Evolutionary conservation across 2,888 invertebrate species (phyloP).

Genomic region (Nowickia ferox): DNA sequence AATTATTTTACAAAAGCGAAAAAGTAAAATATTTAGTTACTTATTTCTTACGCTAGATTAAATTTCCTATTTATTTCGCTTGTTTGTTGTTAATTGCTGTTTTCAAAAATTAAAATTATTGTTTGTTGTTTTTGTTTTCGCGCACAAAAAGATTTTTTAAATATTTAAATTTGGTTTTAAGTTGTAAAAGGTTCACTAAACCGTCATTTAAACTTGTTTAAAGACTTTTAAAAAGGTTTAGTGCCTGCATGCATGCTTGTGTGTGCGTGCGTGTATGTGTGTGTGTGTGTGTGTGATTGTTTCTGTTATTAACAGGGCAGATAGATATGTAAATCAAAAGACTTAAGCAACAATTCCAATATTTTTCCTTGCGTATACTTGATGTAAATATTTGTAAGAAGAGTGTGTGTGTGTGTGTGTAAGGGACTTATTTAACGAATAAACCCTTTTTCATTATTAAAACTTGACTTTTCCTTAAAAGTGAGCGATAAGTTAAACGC

Average conservation of each 20-base stretch:
- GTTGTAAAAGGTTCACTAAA: slow-evolving; percentile 30
- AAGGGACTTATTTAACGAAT: no score
- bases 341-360: slow-evolving; percentile 23
- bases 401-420: no score
- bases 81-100: slow-evolving; percentile 31
- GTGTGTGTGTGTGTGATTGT: background rate
- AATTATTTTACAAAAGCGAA: slow-evolving; percentile 5
- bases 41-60: slow-evolving; percentile 52
- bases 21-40: slow-evolving; percentile 39
- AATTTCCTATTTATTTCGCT: slow-evolving; percentile 48
- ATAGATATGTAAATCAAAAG: slow-evolving; percentile 54
- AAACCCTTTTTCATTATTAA: no score
- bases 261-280: background rate
- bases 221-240: slow-evolving; percentile 50
- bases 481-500: no score
- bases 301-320: no score
- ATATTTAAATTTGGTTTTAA: background rate
- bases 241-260: background rate
- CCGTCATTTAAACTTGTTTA: slow-evolving; percentile 10
- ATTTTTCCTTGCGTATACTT: background rate
- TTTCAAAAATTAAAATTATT: slow-evolving; percentile 18
- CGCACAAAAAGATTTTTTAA: slow-evolving; percentile 20
- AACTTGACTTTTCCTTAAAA: no score
- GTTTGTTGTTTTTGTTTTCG: background rate
- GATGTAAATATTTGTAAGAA: no score